phyloP scores from a whole-genome alignment of 2,797 vertebrate genomes.

The Rhinogobio ventralis region DNA sequence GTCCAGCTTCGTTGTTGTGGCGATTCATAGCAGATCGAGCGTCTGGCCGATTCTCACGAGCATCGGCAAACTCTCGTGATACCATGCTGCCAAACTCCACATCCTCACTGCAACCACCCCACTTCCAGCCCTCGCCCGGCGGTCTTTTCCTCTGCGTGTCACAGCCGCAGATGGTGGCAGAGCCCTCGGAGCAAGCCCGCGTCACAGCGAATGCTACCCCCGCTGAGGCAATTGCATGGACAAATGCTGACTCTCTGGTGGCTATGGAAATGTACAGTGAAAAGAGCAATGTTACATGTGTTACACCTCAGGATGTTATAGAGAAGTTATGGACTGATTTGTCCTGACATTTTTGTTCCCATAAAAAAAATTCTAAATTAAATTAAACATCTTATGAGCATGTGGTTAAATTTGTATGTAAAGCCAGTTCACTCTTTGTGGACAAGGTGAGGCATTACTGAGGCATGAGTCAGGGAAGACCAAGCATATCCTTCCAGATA shows the following conservation, averaged over 20 bases:
- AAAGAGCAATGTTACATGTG: not conserved
- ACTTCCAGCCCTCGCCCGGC: slow-evolving; percentile 96
- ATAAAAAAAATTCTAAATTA: not conserved
- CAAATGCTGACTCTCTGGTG: slow-evolving; percentile 94
- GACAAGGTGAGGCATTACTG: slow-evolving; percentile 69
- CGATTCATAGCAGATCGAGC: slow-evolving; percentile 98
- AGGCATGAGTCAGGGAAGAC: slow-evolving; percentile 78
- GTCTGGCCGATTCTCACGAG: slow-evolving; percentile 93
- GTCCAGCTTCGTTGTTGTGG: slow-evolving; percentile 97
- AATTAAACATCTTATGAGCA: not conserved
- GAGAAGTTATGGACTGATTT: not conserved
- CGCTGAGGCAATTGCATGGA: slow-evolving; percentile 94
- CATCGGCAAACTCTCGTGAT: slow-evolving; percentile 95
- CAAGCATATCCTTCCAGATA: slow-evolving; percentile 78
- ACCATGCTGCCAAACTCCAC: slow-evolving; percentile 97
- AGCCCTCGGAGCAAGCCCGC: slow-evolving; percentile 94
- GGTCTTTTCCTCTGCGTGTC: slow-evolving; percentile 92
- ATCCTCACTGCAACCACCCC: slow-evolving; percentile 98
- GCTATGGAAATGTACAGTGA: slow-evolving; percentile 74
- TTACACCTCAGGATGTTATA: not conserved
- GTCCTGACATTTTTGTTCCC: not conserved
- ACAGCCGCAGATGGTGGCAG: slow-evolving; percentile 92
- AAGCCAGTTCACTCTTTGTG: slow-evolving; percentile 16
- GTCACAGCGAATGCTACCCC: slow-evolving; percentile 96
- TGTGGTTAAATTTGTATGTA: slow-evolving; percentile 4